Evolutionary conservation across 2,888 invertebrate species (phyloP).

Genomic region (Tupiocoris notatus): DNA sequence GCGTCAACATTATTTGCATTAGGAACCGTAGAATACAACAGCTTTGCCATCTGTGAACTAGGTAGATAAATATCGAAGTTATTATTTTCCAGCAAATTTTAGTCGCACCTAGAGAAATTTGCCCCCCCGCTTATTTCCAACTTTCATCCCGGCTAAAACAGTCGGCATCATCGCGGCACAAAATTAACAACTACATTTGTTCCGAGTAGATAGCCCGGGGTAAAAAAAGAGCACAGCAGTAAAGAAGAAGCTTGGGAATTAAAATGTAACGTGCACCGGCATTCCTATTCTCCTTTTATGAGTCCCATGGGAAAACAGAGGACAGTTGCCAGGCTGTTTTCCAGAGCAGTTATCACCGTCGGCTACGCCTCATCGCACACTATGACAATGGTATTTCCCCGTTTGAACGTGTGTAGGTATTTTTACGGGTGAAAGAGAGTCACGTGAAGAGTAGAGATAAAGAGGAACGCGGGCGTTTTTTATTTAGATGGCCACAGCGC

Average conservation of each 20-base stretch:
- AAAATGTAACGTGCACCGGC: not conserved
- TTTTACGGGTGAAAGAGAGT: not conserved
- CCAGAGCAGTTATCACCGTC: not conserved
- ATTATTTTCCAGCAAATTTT: no score
- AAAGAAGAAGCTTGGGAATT: not conserved
- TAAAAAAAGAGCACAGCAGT: not conserved
- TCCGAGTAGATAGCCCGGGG: not conserved
- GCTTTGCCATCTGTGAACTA: no score
- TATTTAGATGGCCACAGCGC: not conserved
- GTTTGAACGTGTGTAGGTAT: not conserved
- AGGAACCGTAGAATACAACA: no score
- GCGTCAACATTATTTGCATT: no score
- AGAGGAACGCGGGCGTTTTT: not conserved
- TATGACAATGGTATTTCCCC: not conserved
- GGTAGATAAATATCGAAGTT: no score
- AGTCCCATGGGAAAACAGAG: not conserved
- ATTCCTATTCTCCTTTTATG: not conserved
- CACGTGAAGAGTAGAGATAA: not conserved
- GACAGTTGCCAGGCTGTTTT: not conserved
- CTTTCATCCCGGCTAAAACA: no score
- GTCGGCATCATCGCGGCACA: not conserved
- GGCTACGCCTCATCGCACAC: not conserved
- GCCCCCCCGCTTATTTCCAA: no score
- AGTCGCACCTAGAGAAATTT: no score
- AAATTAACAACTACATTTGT: not conserved